These are phyloP conservation scores for Nephrotoma guestfalica DNA, from an alignment of 2,888 invertebrate species.

Conservation along the genomic window DNA sequence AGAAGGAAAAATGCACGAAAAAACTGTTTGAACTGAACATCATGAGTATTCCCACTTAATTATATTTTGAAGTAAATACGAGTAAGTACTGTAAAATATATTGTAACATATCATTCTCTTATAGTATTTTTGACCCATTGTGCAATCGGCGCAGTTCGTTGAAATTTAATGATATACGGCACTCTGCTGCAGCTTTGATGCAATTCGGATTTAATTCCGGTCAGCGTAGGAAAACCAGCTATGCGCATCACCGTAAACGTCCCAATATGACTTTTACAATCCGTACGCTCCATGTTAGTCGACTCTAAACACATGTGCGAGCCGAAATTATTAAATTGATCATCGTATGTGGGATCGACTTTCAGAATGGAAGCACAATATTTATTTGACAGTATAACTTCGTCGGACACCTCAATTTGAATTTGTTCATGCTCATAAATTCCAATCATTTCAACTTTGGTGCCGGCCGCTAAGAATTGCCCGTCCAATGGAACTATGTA, in stretches of 20 bases:
- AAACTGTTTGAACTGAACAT: too few relatives aligned
- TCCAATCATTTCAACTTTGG: background rate
- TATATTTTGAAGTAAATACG: too few relatives aligned
- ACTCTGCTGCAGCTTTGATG: background rate
- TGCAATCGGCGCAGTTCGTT: background rate
- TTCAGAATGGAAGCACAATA: background rate
- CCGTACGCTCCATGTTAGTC: background rate
- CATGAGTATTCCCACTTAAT: too few relatives aligned
- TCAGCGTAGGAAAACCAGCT: background rate
- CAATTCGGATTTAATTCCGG: background rate
- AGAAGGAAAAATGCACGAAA: too few relatives aligned
- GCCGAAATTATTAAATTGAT: background rate
- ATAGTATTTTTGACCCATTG: background rate
- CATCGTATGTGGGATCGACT: background rate
- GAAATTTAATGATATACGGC: background rate
- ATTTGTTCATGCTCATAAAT: background rate
- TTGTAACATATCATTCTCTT: background rate
- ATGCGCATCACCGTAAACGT: background rate
- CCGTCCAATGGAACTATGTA: background rate
- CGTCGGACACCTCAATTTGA: background rate
- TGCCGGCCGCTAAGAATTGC: background rate
- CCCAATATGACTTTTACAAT: background rate
- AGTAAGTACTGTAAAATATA: background rate
- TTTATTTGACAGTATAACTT: background rate
- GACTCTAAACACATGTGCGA: background rate